Evolutionary conservation across 2,113 vertebrate species (phyloP), one percentile per base, ranked within the genome.

Genomic region (Hippocampus barbouri): DNA sequence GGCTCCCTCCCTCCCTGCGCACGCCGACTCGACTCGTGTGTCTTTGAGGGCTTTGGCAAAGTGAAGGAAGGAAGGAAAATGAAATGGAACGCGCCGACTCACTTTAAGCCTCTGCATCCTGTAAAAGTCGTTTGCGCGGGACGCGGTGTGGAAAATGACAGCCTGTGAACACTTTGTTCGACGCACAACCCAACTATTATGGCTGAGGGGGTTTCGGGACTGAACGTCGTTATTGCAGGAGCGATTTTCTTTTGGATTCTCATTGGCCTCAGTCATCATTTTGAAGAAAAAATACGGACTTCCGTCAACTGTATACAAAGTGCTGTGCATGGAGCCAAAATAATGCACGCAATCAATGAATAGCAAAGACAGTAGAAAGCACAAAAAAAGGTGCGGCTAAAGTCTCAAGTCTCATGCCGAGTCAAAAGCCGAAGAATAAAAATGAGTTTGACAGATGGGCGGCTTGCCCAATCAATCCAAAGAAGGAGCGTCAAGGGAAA

Each of bases 51-150:
- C 70, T 73, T 68, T 66, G 14, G 66, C 62, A 74, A 72, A 75
- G 61, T 8, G n/a, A 63, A 23, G 8, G 43, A 61, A 23, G 8
- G 43, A 61, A 68, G 21, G 49, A 62, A 73, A 20, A 71, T 59
- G 43, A 66, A 56, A 47, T 45, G 70, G 18, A 71, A 43, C 71
- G 85, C 86, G 87, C 76, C 73, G 78, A 73, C 60, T 8, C 59
- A 65, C 67, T 74, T 72, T 77, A 68, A 83, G 63, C 59, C 45
- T 41, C n/a, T 59, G 64, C 78, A 85, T 84, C 82, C 85, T 84
- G 80, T 78, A 78, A 66, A 75, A 83, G 83, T 87, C 72, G 82
- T 89, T 88, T 88, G 86, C 73, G 62, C 87, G 83, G 79, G 69
- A 77, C 69, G 86, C 82, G 79, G 77, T 69, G 65, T 64, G 74